A percentile compares a stretch with the other conserved stretches of the same genome.
Conservation (phyloP, 1,140 invertebrate genomes). For the Schlechtendalia chinensis region DNA sequence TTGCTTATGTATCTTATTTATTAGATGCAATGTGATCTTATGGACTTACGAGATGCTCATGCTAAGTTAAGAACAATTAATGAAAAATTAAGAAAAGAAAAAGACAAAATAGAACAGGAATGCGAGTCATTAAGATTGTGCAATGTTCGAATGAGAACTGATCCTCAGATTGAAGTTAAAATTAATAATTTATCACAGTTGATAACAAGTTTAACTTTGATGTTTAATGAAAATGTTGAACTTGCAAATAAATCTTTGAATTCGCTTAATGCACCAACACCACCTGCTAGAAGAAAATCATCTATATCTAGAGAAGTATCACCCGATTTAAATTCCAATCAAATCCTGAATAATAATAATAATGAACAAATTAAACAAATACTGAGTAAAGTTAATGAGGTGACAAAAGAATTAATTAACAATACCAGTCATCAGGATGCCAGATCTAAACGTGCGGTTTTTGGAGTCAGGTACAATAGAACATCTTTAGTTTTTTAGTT, state of each 20-base stretch:
- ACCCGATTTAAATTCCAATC: slow-evolving; percentile 31
- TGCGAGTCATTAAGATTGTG: slow-evolving; percentile 66
- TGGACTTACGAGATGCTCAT: slow-evolving; percentile 85
- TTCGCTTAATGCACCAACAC: slow-evolving; percentile 2
- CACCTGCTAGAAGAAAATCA: slow-evolving; percentile 28
- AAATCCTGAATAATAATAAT: background rate
- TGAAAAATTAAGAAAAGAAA: slow-evolving; percentile 82
- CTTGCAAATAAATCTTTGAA: slow-evolving; percentile 9
- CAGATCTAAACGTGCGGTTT: slow-evolving; percentile 30
- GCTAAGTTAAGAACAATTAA: slow-evolving; percentile 89
- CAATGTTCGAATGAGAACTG: slow-evolving; percentile 60
- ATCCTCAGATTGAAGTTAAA: slow-evolving; percentile 66
- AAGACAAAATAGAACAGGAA: slow-evolving; percentile 79
- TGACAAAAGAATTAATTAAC: slow-evolving; percentile 21
- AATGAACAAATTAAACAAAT: slow-evolving; percentile 37
- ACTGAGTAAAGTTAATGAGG: slow-evolving; percentile 32
- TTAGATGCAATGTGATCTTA: slow-evolving; percentile 80
- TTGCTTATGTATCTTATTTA: no score
- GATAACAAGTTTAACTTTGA: slow-evolving; percentile 20
- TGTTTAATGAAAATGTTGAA: slow-evolving; percentile 6
- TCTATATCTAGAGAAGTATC: slow-evolving; percentile 40
- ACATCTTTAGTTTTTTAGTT: no score
- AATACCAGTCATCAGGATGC: slow-evolving; percentile 26
- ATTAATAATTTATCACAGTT: slow-evolving; percentile 59
- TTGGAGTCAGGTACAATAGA: slow-evolving; percentile 25